Percentiles rank a stretch among this genome's conserved stretches.
Evolutionary conservation across 2,888 invertebrate genomes (phyloP).

Genomic region (Tromatobia lineatoria): DNA sequence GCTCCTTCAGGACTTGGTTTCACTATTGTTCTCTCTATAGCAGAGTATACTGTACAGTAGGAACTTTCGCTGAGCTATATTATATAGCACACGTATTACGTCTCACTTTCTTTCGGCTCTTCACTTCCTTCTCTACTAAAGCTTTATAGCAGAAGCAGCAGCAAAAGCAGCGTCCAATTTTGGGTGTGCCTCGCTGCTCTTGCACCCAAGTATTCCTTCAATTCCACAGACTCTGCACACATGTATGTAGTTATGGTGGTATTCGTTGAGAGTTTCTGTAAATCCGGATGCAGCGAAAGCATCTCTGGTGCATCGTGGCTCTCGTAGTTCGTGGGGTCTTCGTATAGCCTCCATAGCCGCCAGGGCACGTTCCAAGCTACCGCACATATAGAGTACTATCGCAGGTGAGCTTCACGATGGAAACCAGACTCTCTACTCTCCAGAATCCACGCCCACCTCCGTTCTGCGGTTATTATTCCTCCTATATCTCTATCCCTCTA

Average conservation of each 20-base stretch:
- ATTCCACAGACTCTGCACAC: conserved; percentile 30
- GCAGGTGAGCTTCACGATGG: conserved; percentile 55
- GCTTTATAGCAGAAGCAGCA: background rate
- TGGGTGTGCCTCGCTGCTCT: conserved; percentile 53
- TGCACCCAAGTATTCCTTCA: conserved; percentile 40
- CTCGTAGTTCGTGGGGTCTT: background rate
- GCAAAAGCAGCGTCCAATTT: conserved; percentile 54
- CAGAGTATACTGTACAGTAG: background rate
- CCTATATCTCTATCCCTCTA: conserved; percentile 25
- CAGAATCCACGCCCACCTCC: conserved; percentile 11
- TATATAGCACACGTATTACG: conserved; percentile 12
- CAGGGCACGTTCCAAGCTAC: conserved; percentile 5
- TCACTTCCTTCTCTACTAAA: conserved; percentile 5
- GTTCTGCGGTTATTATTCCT: background rate
- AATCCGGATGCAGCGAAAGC: background rate
- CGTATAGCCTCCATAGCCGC: conserved; percentile 2
- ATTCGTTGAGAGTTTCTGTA: background rate
- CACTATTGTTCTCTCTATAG: conserved; percentile 33
- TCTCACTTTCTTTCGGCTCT: conserved; percentile 33
- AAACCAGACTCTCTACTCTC: conserved; percentile 58
- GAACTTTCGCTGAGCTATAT: conserved; percentile 26
- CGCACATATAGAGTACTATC: conserved; percentile 28
- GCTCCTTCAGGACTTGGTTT: conserved; percentile 36
- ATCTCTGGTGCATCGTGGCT: background rate
- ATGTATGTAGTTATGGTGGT: background rate